Percentiles rank a stretch among this genome's conserved stretches.
Conservation (phyloP, 1,140 invertebrate genomes). For the Fopius arisanus region DNA sequence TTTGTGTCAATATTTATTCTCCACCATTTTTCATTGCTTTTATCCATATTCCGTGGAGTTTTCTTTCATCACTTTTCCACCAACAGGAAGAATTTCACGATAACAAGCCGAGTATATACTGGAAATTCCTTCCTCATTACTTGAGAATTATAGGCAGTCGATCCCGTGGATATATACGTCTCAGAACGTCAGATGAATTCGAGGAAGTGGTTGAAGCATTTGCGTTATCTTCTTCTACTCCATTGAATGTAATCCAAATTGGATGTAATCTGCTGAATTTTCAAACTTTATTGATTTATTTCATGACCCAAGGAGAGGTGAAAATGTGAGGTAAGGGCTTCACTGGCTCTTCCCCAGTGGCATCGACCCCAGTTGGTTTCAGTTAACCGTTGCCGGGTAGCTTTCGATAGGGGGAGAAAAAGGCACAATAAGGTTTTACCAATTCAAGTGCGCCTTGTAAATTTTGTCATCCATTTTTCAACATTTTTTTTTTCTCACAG, state of each 20-base stretch:
- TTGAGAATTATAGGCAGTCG: background rate
- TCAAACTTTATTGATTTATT: slow-evolving; percentile 54
- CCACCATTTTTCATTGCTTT: slow-evolving; percentile 33
- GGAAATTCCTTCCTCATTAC: background rate
- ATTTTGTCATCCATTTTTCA: background rate
- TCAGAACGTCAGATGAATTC: background rate
- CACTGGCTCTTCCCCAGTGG: slow-evolving; percentile 32
- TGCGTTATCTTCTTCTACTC: slow-evolving; percentile 47
- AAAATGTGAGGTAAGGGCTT: slow-evolving; percentile 56
- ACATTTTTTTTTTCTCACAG: background rate
- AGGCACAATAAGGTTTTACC: slow-evolving; percentile 16
- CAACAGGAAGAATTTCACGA: background rate
- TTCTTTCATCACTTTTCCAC: background rate
- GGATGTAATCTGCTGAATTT: background rate
- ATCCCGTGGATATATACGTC: background rate
- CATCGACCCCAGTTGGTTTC: slow-evolving; percentile 30
- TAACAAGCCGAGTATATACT: background rate
- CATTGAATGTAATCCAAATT: slow-evolving; percentile 46
- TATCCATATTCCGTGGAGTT: background rate
- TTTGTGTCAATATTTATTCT: slow-evolving; percentile 29
- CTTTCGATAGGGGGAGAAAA: slow-evolving; percentile 13
- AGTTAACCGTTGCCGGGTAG: slow-evolving; percentile 27
- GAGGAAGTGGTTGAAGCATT: slow-evolving; percentile 39
- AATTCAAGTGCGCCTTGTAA: background rate
- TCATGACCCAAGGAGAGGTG: slow-evolving; percentile 37